These are phyloP conservation scores for Eupeodes luniger DNA, from an alignment of 2,888 invertebrate genomes.

Conservation along the genomic window DNA sequence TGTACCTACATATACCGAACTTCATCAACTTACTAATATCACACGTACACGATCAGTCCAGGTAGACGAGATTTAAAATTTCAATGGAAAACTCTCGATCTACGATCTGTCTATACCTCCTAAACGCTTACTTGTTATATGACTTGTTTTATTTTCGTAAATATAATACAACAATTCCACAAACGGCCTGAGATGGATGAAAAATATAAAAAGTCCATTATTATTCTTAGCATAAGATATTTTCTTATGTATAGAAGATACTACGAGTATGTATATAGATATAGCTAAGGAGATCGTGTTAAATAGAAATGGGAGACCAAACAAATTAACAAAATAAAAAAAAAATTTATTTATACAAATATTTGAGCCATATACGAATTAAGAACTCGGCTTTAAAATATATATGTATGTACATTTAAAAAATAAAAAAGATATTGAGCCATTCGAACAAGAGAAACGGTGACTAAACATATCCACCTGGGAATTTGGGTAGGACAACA, in stretches of 20 bases:
- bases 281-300: slow-evolving; percentile 72
- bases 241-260: not conserved
- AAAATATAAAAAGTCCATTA: slow-evolving; percentile 69
- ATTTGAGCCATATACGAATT: slow-evolving; percentile 68
- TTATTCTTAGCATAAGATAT: slow-evolving; percentile 73
- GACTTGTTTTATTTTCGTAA: slow-evolving; percentile 61
- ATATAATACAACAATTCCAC: slow-evolving; percentile 65
- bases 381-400: slow-evolving; percentile 51
- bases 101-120: slow-evolving; percentile 24
- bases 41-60: slow-evolving; percentile 58
- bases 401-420: not conserved
- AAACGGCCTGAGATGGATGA: slow-evolving; percentile 11
- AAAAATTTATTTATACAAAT: slow-evolving; percentile 67
- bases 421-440: slow-evolving; percentile 4
- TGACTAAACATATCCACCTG: slow-evolving; percentile 76
- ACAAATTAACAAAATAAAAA: slow-evolving; percentile 62
- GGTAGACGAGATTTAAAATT: slow-evolving; percentile 71
- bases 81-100: slow-evolving; percentile 59
- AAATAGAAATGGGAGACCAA: slow-evolving; percentile 73
- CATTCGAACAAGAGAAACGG: slow-evolving; percentile 64
- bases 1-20: not conserved
- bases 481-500: slow-evolving; percentile 74
- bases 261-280: slow-evolving; percentile 55
- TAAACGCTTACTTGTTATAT: slow-evolving; percentile 35
- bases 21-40: slow-evolving; percentile 56